phyloP scores from a whole-genome alignment of 2,113 vertebrate species.

The Zosterops lateralis region DNA sequence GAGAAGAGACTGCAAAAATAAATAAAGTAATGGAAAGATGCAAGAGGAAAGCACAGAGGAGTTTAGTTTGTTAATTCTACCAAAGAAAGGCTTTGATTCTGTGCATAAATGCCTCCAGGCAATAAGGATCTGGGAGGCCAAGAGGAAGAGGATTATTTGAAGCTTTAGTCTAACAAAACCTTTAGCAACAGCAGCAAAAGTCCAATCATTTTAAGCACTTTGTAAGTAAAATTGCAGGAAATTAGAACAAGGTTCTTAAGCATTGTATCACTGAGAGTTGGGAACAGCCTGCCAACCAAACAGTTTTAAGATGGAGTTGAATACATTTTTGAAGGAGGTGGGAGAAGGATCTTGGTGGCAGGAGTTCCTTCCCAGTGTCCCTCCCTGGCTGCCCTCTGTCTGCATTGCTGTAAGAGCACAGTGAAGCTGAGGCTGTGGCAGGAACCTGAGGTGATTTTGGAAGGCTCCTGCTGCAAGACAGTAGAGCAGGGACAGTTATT shows the following conservation, averaged over 20 bases:
- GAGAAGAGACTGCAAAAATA: neutral
- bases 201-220: neutral
- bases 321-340: accelerated
- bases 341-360: neutral
- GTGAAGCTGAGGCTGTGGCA: neutral
- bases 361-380: neutral
- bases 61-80: neutral
- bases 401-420: neutral
- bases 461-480: neutral
- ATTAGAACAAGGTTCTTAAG: neutral
- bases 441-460: constrained; percentile 6
- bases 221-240: neutral
- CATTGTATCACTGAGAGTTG: neutral
- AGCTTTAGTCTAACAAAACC: neutral
- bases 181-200: neutral
- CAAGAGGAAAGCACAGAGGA: neutral
- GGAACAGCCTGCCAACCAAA: neutral
- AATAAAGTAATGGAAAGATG: neutral
- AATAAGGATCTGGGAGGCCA: neutral
- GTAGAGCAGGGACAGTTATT: neutral
- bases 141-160: neutral
- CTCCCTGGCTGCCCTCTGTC: neutral
- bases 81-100: neutral
- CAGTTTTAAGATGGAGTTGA: neutral
- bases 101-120: neutral